Base-by-base conservation (phyloP, 2,888 invertebrate genomes). In the Caenorhabditis imperialis region DNA sequence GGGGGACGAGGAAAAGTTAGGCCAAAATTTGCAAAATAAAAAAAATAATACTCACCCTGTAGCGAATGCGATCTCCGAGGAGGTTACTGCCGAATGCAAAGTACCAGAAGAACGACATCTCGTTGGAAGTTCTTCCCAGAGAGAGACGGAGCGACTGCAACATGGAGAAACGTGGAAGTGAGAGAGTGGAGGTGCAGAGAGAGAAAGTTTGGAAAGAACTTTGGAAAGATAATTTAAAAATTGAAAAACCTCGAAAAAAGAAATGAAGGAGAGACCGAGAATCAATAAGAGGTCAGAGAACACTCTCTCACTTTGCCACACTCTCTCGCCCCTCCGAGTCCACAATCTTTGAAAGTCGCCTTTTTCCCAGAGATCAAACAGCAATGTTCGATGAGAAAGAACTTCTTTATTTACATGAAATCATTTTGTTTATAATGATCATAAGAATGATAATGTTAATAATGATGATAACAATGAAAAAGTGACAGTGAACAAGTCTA, bases 51-150 rank as follows among this genome's bases (percentile, higher is more conserved):
- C 10, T 30, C 30, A 84, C 85, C 76, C 75, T 81, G 30, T 85
- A 78, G 30, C 83, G 78, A 45, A 86, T 86, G 47, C 86, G 74
- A 27, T 85, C 83, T 20, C 73, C 75, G 35, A 86, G 65, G 33
- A 86, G 58, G 55, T 86, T 86, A 50, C 82, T 82, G 20, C 86
- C 86, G 47, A 77, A 86, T 2, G 85, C 84, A 61, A 86, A 86
- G 67, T 85, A 85, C 60, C 79, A 85, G 78, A 86, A 85, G 48
- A 83, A 86, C 12, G 65, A 42, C 65, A 65, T 65, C 50, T 25
- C 63, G 42, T n/a, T 65, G 27, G 65, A 65, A 57, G 42, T 25
- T 23, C 35, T 14, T 2, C 20, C 6, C 14, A 42, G 18, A 37
- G 44, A 48, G 38, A n/a, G n/a, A n/a, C 30, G 27, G 20, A 37